Conservation (phyloP, 2,888 invertebrate genomes). For the Taenaris catops region DNA sequence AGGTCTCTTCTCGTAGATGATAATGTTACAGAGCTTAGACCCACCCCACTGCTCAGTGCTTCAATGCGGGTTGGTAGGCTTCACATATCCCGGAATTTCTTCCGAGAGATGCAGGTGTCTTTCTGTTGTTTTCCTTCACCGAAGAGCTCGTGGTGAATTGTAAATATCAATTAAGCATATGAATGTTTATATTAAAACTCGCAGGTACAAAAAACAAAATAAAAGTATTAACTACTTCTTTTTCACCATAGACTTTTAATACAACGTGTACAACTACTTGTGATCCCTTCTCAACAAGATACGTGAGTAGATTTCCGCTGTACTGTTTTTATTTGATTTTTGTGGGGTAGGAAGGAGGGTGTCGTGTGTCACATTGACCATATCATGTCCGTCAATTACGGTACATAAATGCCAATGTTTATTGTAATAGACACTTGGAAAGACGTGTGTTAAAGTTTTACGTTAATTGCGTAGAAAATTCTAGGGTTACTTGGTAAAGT, state of each 20-base stretch:
- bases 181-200: no score
- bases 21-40: no score
- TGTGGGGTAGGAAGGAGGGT: conserved; percentile 45
- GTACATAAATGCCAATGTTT: conserved; percentile 51
- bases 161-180: no score
- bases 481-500: background rate
- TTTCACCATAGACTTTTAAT: conserved; percentile 7
- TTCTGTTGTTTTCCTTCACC: no score
- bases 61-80: no score
- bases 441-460: conserved; percentile 26
- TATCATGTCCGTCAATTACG: conserved; percentile 57
- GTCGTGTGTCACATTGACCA: conserved; percentile 58
- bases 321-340: conserved; percentile 64
- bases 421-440: conserved; percentile 41
- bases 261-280: conserved; percentile 11
- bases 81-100: no score
- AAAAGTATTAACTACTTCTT: no score
- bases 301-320: conserved; percentile 20
- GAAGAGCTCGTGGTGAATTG: no score
- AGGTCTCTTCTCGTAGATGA: no score
- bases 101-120: no score
- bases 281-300: conserved; percentile 16
- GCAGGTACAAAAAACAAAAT: no score
- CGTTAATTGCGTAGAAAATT: conserved; percentile 13
- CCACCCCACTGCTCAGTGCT: no score